Evolutionary conservation across 2,888 invertebrate genomes (phyloP), one percentile per base, ranked within the genome.

Genomic region (Caenorhabditis doughertyi): DNA sequence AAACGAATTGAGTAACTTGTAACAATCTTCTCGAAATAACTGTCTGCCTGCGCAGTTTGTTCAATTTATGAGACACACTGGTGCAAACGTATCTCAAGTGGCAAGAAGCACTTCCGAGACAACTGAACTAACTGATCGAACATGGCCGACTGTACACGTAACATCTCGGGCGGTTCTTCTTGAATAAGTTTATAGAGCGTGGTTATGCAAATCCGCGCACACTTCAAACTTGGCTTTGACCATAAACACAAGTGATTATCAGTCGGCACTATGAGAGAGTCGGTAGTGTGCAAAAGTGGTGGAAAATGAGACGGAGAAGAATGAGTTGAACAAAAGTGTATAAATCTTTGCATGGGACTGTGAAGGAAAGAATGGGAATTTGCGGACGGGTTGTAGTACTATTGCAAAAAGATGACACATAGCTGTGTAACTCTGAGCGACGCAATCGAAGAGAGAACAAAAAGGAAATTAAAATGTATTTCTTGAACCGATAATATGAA

Each of bases 191-290:
- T 3, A 42, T 49, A 44, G n/a, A 25, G 53, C 55, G 67, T 68
- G 44, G 74, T 77, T 77, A 77, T 77, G 77, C 77, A 77, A 77
- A 77, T 77, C 68, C 62, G 68, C 68, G 35, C 62, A 39, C 68
- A 77, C 77, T 77, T 77, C 77, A 76, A 32, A 65, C 65, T 65
- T 35, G 65, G 51, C 65, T 65, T 56, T 76, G 55, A 58, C 64
- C 72, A 73, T 73, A 73, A 74, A 65, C 65, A 74, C 56, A 55
- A n/a, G n/a, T 74, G 74, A 56, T 74, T 35, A 74, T 73, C 62
- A 58, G 18, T 49, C 53, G 51, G 27, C 35, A 39, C 8, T 18
- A 25, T 8, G 58, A 23, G 25, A 27, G 18, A 9, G 27, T 29
- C 35, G 18, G 53, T 25, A 13, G 39, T 42, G 51, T 44, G 47